Evolutionary conservation across 2,888 invertebrate genomes (phyloP), one percentile per base, ranked within the genome.

Genomic region (Belgica antarctica): DNA sequence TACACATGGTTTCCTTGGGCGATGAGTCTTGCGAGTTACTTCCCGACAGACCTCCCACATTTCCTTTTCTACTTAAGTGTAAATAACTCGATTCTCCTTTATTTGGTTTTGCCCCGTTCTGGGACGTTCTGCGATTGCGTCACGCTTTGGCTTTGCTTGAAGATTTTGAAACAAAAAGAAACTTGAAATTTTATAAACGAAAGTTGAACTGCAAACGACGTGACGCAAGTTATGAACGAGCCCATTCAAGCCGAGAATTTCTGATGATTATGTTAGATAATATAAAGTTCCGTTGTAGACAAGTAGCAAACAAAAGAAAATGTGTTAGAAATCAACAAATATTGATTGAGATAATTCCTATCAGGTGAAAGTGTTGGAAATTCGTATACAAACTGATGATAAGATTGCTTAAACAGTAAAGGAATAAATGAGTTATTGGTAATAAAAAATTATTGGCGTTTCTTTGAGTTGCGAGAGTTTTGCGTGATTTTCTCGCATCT

Each of bases 381-480:
- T 22, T 19, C 22, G 52, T 52, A 52, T 52, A 41, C 41, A 52
- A 31, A 52, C 52, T 22, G 8, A n/a, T n/a, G 22, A 52, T 8
- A 7, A 52, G 52, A 19, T 19, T 52, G 52, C 7, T 52, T 22
- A 52, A 52, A 52, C 17, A 52, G 52, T 52, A 52, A 52, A 52
- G 52, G 52, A 52, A 52, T 52, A 52, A 52, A 52, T 17, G 22
- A 52, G 52, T 52, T 52, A 52, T 52, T 52, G 52, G 52, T 52
- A 52, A 52, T 52, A n/a, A 52, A 52, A 22, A 22, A 2, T 41
- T 4, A 8, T 31, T 8, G 12, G 34, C 34, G 34, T 8, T 31
- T 31, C 34, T 8, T 31, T n/a, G n/a, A n/a, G n/a, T 41, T 41
- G 3, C 41, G 5, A 2, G 41, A 41, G 15, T 22, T 17, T 17